Conservation (phyloP, 2,888 invertebrate genomes). For the Conchocele bisecta region DNA sequence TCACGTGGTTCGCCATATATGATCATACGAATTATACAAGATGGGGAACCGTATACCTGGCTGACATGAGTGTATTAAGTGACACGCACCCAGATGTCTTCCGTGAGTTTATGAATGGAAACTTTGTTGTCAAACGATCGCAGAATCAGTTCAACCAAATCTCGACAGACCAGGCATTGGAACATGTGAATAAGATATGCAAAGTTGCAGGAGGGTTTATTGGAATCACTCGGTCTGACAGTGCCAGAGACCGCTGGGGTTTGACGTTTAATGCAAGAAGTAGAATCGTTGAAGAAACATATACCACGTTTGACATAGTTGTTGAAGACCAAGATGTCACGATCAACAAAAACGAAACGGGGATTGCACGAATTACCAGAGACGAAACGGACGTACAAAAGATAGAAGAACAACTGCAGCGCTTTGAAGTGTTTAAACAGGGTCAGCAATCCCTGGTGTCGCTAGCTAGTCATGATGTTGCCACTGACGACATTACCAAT, state of each 20-base stretch:
- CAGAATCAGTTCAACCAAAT: slow-evolving; percentile 22
- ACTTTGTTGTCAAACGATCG: slow-evolving; percentile 19
- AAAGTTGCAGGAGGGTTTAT: slow-evolving; percentile 26
- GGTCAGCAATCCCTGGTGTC: not conserved
- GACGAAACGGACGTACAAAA: not conserved
- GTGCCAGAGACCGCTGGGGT: slow-evolving; percentile 20
- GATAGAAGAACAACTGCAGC: not conserved
- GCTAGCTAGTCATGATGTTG: not conserved
- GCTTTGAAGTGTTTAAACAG: not conserved
- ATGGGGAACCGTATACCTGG: no score
- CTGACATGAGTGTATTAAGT: no score
- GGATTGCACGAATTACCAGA: not conserved
- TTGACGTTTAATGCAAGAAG: slow-evolving; percentile 8
- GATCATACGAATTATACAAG: no score
- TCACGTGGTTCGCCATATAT: no score
- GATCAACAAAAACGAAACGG: not conserved
- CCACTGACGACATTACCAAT: no score
- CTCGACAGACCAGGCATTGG: slow-evolving; percentile 21
- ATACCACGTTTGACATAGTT: not conserved
- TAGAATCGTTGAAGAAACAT: not conserved
- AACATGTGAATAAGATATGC: slow-evolving; percentile 20
- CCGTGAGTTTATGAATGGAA: slow-evolving; percentile 16
- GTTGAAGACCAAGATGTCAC: not conserved
- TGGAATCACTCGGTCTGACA: slow-evolving; percentile 28
- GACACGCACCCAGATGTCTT: no score